Percentiles rank a stretch among this genome's conserved stretches.
These are phyloP conservation scores for Andrena praecox DNA, from an alignment of 2,888 invertebrate species.

Conservation along the genomic window DNA sequence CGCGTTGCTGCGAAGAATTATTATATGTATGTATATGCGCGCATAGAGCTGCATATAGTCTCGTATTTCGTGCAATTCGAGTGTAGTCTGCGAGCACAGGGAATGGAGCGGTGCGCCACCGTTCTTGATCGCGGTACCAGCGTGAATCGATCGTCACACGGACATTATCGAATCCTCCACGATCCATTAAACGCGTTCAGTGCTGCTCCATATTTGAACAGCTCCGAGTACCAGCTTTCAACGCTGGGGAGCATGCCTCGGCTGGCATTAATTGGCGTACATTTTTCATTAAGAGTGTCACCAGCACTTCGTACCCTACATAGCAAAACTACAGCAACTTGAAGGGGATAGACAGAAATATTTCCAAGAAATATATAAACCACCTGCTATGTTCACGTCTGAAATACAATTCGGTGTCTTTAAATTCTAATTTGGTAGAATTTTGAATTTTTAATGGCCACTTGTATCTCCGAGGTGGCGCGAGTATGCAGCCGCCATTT, in stretches of 20 bases:
- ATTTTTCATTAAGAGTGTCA: background rate
- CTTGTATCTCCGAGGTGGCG: no score
- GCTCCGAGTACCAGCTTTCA: background rate
- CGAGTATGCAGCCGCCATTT: no score
- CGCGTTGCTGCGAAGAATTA: conserved; percentile 47
- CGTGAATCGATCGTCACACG: conserved; percentile 30
- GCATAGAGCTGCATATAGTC: conserved; percentile 36
- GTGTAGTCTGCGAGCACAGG: conserved; percentile 34
- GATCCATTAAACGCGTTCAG: background rate
- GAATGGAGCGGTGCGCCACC: conserved; percentile 29
- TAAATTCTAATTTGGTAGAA: background rate
- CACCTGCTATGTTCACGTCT: background rate
- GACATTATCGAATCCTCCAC: conserved; percentile 4
- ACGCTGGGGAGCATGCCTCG: background rate
- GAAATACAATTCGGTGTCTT: background rate
- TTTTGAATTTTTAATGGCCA: no score
- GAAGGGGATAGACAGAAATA: background rate
- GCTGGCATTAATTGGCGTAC: background rate
- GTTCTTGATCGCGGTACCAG: conserved; percentile 59
- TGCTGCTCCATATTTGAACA: background rate
- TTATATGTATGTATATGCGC: conserved; percentile 53
- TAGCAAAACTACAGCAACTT: background rate
- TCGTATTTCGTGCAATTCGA: conserved; percentile 21
- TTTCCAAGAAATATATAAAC: background rate
- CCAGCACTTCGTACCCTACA: background rate